Evolutionary conservation across 2,888 invertebrate genomes (phyloP), one percentile per base, ranked within the genome.

Genomic region (Stegophylla sp.): DNA sequence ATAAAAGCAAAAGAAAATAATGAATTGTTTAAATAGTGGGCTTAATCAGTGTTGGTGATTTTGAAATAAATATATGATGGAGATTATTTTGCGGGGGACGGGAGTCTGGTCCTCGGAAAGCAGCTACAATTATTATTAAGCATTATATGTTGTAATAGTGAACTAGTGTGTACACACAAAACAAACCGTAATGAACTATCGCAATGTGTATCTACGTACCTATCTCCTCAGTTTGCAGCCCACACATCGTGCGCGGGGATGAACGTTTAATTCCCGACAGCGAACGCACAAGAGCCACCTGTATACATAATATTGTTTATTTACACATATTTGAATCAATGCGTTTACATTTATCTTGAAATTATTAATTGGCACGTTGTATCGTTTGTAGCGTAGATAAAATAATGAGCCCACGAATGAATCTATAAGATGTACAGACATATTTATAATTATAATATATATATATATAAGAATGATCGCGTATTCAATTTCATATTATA

Each of bases 31-130:
- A 48, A 34, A 10, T 1, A 0, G 26, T 34, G 61, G 48, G 48
- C 51, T 63, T 45, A 63, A 63, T 63, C 63, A 15, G 63, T 43
- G 45, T 73, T 45, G 20, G 26, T 28, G 63, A 75, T 64, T n/a
- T n/a, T 75, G 74, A 75, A 74, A 74, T n/a, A n/a, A n/a, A n/a
- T n/a, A n/a, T 63, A 74, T 63, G 48, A 75, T 10, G 61, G 64
- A 28, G 51, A 64, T 51, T 64, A 64, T 28, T 12, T 13, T 20
- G 45, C 0, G n/a, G 9, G 45, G 34, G 45, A 10, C 12, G 26
- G 1, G 26, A 17, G 45, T 61, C 48, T 43, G 72, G 34, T 71
- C 34, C 51, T n/a, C n/a, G 61, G 73, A 73, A 43, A 59, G 13
- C 73, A 13, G 28, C 61, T 1, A 28, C 71, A 41, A 53, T 71